Percentiles rank a stretch among this genome's conserved stretches.
These are phyloP conservation scores for Todiramphus saurophagus DNA, from an alignment of 2,113 vertebrate genomes.

Conservation along the genomic window DNA sequence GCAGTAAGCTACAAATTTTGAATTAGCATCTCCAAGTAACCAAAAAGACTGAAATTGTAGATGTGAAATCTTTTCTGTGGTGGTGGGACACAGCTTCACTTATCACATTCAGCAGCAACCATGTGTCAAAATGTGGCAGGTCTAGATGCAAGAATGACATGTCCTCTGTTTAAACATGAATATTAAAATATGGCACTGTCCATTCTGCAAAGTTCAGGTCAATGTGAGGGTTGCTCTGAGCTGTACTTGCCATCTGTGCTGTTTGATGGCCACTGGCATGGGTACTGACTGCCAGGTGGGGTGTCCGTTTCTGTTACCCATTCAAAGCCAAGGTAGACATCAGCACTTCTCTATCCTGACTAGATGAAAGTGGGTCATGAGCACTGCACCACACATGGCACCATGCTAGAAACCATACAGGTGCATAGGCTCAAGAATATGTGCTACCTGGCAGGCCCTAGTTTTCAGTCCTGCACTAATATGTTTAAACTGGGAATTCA, in stretches of 20 bases:
- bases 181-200: not conserved
- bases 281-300: not conserved
- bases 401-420: not conserved
- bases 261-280: not conserved
- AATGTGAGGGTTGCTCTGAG: not conserved
- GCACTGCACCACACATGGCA: no score
- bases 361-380: not conserved
- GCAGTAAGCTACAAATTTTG: not conserved
- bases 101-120: not conserved
- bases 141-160: not conserved
- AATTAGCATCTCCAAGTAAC: not conserved
- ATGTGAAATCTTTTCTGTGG: not conserved
- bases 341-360: not conserved
- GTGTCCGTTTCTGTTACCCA: not conserved
- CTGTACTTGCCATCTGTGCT: not conserved
- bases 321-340: not conserved
- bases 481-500: accelerated
- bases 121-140: not conserved
- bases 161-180: not conserved
- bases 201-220: not conserved
- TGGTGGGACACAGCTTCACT: not conserved
- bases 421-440: not conserved
- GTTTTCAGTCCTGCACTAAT: not conserved
- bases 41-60: not conserved
- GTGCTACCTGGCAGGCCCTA: not conserved